A percentile compares a stretch with the other conserved stretches of the same genome.
Evolutionary conservation across 2,888 invertebrate genomes (phyloP).

Genomic region (Eretmocerus hayati): DNA sequence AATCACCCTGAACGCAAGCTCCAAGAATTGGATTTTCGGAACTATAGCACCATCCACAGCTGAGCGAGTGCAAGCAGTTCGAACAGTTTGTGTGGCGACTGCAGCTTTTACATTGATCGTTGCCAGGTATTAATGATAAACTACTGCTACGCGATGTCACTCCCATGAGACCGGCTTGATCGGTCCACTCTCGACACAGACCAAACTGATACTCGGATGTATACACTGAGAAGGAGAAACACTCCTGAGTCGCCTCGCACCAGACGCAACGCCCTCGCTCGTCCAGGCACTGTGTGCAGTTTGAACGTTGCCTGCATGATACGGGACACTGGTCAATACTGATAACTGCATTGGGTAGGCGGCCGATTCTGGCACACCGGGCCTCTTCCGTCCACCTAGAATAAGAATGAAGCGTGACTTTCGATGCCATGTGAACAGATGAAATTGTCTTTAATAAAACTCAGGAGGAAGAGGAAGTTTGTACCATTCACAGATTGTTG

Average conservation of each 20-base stretch:
- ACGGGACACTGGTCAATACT: conserved; percentile 64
- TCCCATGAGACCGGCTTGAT: conserved; percentile 57
- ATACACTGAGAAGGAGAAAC: conserved; percentile 93
- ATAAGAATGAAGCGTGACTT: too few species aligned
- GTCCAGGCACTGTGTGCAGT: conserved; percentile 77
- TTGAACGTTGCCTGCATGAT: conserved; percentile 70
- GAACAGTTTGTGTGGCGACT: conserved; percentile 68
- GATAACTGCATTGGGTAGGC: conserved; percentile 61
- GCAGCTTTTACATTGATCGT: conserved; percentile 75
- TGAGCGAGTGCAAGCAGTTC: conserved; percentile 71
- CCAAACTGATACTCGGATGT: conserved; percentile 92
- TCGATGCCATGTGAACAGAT: too few species aligned
- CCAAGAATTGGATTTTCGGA: conserved; percentile 82
- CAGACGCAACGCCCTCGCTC: conserved; percentile 86
- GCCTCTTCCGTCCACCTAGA: conserved; percentile 73
- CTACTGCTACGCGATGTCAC: conserved; percentile 39
- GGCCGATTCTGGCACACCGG: conserved; percentile 73
- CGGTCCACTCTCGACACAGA: conserved; percentile 87
- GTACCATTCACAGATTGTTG: conserved; percentile 77
- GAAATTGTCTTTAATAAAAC: too few species aligned
- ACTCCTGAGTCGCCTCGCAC: conserved; percentile 88
- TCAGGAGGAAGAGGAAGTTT: neutral
- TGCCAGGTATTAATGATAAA: conserved; percentile 35
- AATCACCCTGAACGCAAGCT: conserved; percentile 78
- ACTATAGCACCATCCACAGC: conserved; percentile 93